A percentile compares a stretch with the other conserved stretches of the same genome.
These are phyloP conservation scores for Peromyscus nudipes DNA, from an alignment of 2,797 vertebrate species.

Conservation along the genomic window DNA sequence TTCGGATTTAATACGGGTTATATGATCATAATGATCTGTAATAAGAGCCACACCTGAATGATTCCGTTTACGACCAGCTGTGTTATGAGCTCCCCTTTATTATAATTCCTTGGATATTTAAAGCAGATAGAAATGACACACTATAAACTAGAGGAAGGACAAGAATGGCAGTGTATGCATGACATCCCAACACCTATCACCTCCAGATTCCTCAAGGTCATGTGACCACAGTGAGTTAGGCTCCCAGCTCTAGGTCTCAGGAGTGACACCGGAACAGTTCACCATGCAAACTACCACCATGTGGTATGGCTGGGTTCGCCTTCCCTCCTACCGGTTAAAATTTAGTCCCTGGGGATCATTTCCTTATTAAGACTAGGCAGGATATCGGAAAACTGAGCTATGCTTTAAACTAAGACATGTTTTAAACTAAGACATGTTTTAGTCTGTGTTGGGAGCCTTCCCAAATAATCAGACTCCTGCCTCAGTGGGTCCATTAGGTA, in stretches of 20 bases:
- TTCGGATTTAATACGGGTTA: constrained; percentile 88
- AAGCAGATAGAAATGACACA: constrained; percentile 71
- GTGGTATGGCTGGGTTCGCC: too few relatives aligned
- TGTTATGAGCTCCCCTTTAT: constrained; percentile 86
- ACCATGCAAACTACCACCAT: fast-evolving
- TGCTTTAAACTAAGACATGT: not conserved
- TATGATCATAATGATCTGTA: constrained; percentile 88
- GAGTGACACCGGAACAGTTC: fast-evolving
- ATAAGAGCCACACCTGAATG: constrained; percentile 89
- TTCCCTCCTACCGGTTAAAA: fast-evolving
- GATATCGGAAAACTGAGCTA: fast-evolving
- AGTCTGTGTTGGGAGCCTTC: not conserved
- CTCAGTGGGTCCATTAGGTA: not conserved
- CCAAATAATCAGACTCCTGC: not conserved
- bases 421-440: too few relatives aligned
- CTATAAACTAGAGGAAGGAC: constrained; percentile 33
- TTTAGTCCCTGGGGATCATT: not conserved
- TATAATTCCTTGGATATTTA: constrained; percentile 82
- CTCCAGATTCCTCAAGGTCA: not conserved
- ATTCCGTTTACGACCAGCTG: constrained; percentile 87
- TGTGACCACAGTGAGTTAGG: not conserved
- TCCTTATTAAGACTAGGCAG: not conserved
- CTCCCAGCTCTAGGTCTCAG: not conserved
- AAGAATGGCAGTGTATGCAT: not conserved
- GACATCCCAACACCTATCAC: not conserved